Evolutionary conservation across 2,888 invertebrate species (phyloP), one percentile per base, ranked within the genome.

Genomic region (Pristionchus entomophagus): DNA sequence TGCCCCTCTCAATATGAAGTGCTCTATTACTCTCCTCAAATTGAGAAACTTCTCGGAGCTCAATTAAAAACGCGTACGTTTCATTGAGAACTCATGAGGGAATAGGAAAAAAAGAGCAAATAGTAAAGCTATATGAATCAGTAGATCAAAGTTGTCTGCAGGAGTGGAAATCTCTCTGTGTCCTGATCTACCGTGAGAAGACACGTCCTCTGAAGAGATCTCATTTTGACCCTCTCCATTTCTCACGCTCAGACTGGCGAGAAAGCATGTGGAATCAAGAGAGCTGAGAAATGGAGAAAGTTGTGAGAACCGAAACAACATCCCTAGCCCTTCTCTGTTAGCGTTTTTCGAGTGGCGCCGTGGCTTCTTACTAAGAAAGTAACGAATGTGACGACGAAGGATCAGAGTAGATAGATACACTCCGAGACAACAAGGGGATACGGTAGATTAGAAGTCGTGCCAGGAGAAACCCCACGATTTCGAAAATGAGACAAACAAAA

Each of bases 291-390:
- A n/a, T n/a, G n/a, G n/a, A n/a, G n/a, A n/a, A n/a, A n/a, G n/a
- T n/a, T n/a, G n/a, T n/a, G n/a, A n/a, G n/a, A n/a, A n/a, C n/a
- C n/a, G n/a, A n/a, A n/a, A n/a, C n/a, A n/a, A n/a, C n/a, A n/a
- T n/a, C n/a, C n/a, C 14, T 45, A 6, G 45, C 8, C 45, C 45
- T 45, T 65, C 65, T 65, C 65, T 65, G 65, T 65, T 65, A 65
- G 65, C 35, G 65, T 35, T 65, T 65, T 65, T 65, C 65, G 65
- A 38, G 65, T 65, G 65, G 32, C n/a, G n/a, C 65, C 65, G 65
- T 35, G 2, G 65, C 45, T 45, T 45, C 45, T 45, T 45, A 10
- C 8, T 10, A 14, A 45, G 45, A 45, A 45, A 14, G 14, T 6
- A 45, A 65, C 59, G 59, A 59, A 32, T 4, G 65, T 19, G 35